These are phyloP conservation scores for Fabriciana adippe DNA, from an alignment of 2,888 invertebrate species.

Conservation along the genomic window DNA sequence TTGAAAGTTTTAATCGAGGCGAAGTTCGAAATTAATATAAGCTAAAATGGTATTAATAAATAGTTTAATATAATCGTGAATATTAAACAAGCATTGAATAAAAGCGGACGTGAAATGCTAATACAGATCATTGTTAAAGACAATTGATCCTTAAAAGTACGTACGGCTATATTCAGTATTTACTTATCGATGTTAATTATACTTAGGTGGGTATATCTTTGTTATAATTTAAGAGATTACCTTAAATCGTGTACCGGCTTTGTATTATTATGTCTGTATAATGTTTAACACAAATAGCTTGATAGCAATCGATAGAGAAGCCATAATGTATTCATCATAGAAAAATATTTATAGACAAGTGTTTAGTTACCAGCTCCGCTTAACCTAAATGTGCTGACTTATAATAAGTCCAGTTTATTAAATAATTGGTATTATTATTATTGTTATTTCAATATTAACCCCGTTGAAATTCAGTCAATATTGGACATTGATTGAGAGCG, in stretches of 20 bases:
- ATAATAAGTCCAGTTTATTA: no score
- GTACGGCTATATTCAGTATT: background rate
- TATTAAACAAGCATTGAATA: background rate
- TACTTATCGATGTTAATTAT: constrained; percentile 18
- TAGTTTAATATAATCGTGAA: background rate
- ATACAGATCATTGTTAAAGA: background rate
- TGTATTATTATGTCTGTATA: no score
- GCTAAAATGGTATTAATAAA: background rate
- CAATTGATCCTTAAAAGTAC: background rate
- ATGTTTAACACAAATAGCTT: background rate
- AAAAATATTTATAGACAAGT: background rate
- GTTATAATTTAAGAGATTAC: constrained; percentile 8
- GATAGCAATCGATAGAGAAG: constrained; percentile 10
- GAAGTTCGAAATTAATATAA: background rate
- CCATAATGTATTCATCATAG: background rate
- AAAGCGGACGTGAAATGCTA: background rate
- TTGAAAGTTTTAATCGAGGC: background rate
- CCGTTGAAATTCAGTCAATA: constrained; percentile 25
- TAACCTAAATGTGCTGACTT: no score
- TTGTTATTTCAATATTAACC: constrained; percentile 14
- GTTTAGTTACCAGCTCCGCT: background rate
- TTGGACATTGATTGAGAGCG: constrained; percentile 50
- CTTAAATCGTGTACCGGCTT: no score
- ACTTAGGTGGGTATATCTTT: constrained; percentile 20
- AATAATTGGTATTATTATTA: background rate